phyloP scores from a whole-genome alignment of 2,888 invertebrate genomes.

The Epinotia bilunana region DNA sequence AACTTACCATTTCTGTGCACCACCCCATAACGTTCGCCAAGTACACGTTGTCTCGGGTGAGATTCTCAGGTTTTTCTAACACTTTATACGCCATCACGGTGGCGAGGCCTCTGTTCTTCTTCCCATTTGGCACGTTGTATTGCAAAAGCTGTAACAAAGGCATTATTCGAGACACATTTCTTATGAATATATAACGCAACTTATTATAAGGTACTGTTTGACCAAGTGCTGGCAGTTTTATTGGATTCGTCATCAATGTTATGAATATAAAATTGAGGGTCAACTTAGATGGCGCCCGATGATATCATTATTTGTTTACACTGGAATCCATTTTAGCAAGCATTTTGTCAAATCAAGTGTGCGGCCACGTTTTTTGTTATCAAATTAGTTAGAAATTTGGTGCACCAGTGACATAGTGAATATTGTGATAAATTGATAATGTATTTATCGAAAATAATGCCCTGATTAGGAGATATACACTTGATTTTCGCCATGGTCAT shows the following conservation, averaged over 20 bases:
- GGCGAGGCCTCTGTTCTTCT: constrained; percentile 91
- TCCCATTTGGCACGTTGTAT: constrained; percentile 96
- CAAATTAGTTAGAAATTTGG: background rate
- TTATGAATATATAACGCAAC: constrained; percentile 15
- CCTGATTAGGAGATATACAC: background rate
- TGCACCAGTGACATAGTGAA: background rate
- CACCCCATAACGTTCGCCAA: constrained; percentile 95
- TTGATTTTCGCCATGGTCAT: too few species aligned
- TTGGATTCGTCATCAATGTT: constrained; percentile 39
- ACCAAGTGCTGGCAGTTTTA: constrained; percentile 37
- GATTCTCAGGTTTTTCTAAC: constrained; percentile 86
- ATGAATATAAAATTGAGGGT: constrained; percentile 28
- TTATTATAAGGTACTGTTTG: constrained; percentile 29
- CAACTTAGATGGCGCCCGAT: constrained; percentile 19
- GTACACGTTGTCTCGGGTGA: constrained; percentile 91
- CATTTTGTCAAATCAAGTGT: constrained; percentile 1
- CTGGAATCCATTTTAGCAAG: background rate
- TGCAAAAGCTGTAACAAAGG: constrained; percentile 88
- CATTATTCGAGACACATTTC: constrained; percentile 19
- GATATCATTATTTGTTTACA: constrained; percentile 34
- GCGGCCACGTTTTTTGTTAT: constrained; percentile 13
- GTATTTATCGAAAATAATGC: background rate
- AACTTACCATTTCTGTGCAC: constrained; percentile 95
- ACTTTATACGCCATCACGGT: constrained; percentile 90
- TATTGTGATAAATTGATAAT: constrained; percentile 14